A percentile compares a stretch with the other conserved stretches of the same genome.
Evolutionary conservation across 2,113 vertebrate species (phyloP).

Genomic region (Epinephelus lanceolatus): DNA sequence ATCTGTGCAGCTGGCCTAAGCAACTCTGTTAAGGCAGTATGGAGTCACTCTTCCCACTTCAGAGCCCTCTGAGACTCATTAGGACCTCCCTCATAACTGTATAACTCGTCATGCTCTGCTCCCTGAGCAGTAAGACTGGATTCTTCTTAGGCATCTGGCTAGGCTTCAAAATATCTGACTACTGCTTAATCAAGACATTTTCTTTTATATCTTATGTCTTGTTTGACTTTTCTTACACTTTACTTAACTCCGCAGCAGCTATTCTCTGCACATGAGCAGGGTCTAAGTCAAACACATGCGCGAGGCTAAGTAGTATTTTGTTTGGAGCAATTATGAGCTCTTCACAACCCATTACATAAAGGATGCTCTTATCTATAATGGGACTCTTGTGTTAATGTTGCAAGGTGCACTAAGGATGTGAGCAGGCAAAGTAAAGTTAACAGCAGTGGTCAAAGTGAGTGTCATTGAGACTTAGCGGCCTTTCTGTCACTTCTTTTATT

Average conservation of each 20-base stretch:
- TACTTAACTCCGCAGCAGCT: constrained; percentile 11
- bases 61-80: constrained; percentile 66
- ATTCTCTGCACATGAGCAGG: constrained; percentile 12
- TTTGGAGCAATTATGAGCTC: constrained; percentile 29
- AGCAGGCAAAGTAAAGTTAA: constrained; percentile 21
- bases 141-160: constrained; percentile 45
- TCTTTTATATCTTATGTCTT: constrained; percentile 18
- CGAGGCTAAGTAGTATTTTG: neutral
- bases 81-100: constrained; percentile 59
- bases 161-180: constrained; percentile 42
- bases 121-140: constrained; percentile 34
- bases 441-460: neutral
- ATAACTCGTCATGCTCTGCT: constrained; percentile 53
- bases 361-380: constrained; percentile 34
- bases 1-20: constrained; percentile 43
- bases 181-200: constrained; percentile 60
- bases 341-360: constrained; percentile 32
- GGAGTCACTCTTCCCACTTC: constrained; percentile 45
- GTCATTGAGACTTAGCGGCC: neutral
- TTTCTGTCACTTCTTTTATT: neutral
- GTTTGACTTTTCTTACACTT: constrained; percentile 21
- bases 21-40: constrained; percentile 40
- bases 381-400: constrained; percentile 29
- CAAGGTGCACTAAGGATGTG: constrained; percentile 4
- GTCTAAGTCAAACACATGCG: constrained; percentile 20